Evolutionary conservation across 2,888 invertebrate genomes (phyloP), one percentile per base, ranked within the genome.

Genomic region (Drosophila acutilabella): DNA sequence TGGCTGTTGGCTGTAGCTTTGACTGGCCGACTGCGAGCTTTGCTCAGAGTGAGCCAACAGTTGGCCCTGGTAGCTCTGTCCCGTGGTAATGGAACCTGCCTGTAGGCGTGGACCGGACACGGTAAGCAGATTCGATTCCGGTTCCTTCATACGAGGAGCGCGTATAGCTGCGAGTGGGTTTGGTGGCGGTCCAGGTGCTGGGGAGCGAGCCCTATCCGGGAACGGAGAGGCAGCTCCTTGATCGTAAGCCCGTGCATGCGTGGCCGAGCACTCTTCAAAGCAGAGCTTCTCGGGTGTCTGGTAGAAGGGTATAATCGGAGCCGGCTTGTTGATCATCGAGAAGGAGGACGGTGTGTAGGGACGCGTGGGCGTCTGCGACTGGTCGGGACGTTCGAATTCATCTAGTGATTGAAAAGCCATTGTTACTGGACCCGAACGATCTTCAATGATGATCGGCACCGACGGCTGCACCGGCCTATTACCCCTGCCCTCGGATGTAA

Each of bases 281-380:
- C 96, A 95, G 78, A 96, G 93, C 91, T 96, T 95, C 91, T 95
- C 95, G 11, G 90, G 71, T 14, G 91, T 92, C 92, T 97, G 97
- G 90, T 97, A 97, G 82, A 94, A 95, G 8, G 97, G 97, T 78
- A 97, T 94, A 53, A 95, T 93, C 11, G 96, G 95, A 1, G 96
- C 95, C 26, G 96, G 95, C 70, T 91, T 92, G 89, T 96, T 96
- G 64, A 95, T 95, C 92, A 94, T 92, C 88, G 95, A 95, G 23
- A 23, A 30, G 5, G 54, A 20, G 20, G 57, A 64, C 0, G 96
- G 96, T 18, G 96, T 96, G 65, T 94, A 93, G 4, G 96, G 94
- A 61, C 95, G 93, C 1, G 90, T 89, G 2, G 90, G 89, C 18
- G 89, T 87, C 64, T 86, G 87, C 18, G 91, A 90, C 41, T 92